Conservation (phyloP, 2,797 vertebrate species). For the Crenichthys baileyi region DNA sequence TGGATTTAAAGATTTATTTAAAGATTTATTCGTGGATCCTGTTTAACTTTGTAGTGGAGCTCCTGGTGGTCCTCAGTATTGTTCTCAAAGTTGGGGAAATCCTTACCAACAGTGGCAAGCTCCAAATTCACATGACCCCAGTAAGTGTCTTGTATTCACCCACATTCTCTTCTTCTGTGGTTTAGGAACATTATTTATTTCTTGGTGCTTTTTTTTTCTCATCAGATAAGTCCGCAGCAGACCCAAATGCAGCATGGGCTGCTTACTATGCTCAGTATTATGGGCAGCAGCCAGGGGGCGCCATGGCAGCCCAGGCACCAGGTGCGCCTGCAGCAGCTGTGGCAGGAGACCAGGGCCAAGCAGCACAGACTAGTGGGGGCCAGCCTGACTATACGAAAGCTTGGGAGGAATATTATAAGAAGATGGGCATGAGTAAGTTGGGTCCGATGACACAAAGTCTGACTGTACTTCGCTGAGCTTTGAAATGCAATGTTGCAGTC, state of each 20-base stretch:
- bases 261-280: conserved; percentile 96
- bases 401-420: conserved; percentile 96
- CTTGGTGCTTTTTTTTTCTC: neutral
- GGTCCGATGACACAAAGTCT: neutral
- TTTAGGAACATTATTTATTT: neutral
- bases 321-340: conserved; percentile 78
- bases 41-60: conserved; percentile 78
- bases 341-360: conserved; percentile 79
- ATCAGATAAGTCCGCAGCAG: conserved; percentile 87
- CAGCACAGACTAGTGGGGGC: conserved; percentile 78
- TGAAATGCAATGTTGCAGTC: neutral
- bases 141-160: conserved; percentile 72
- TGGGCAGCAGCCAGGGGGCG: conserved; percentile 88
- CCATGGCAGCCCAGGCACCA: conserved; percentile 83
- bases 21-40: no score
- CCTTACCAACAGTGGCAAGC: conserved; percentile 94
- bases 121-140: conserved; percentile 90
- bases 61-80: conserved; percentile 89
- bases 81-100: conserved; percentile 92
- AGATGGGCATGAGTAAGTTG: conserved; percentile 89
- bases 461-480: neutral
- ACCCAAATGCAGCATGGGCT: conserved; percentile 94
- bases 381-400: conserved; percentile 95
- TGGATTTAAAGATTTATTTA: neutral
- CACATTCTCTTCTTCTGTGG: neutral